phyloP scores from a whole-genome alignment of 2,113 vertebrate genomes.

The Plecotus auritus region DNA sequence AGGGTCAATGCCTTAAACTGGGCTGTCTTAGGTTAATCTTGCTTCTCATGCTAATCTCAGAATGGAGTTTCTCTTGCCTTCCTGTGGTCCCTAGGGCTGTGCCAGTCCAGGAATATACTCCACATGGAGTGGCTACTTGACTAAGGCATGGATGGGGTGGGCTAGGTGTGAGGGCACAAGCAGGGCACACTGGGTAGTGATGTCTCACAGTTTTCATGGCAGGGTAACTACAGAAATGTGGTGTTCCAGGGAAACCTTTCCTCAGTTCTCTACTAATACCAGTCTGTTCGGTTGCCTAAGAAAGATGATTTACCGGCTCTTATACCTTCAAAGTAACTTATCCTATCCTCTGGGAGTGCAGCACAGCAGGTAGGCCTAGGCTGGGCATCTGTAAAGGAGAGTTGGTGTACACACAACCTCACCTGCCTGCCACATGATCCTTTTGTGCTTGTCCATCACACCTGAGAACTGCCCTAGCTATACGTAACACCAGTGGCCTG shows the following conservation, averaged over 20 bases:
- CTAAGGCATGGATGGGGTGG: not conserved
- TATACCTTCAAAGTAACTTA: not conserved
- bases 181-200: not conserved
- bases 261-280: not conserved
- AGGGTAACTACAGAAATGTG: not conserved
- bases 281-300: not conserved
- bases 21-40: not conserved
- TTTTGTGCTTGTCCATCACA: not conserved
- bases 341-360: not conserved
- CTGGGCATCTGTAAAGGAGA: not conserved
- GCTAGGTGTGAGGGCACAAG: not conserved
- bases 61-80: not conserved
- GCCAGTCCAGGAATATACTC: not conserved
- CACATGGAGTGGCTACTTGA: not conserved
- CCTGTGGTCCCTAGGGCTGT: not conserved
- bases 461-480: not conserved
- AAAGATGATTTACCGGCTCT: not conserved
- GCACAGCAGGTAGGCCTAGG: not conserved
- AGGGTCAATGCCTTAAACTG: not conserved
- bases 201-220: not conserved
- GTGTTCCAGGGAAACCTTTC: not conserved
- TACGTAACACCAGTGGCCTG: not conserved
- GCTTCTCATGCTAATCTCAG: not conserved
- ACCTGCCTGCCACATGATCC: not conserved
- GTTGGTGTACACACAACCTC: not conserved